Evolutionary conservation across 2,888 invertebrate genomes (phyloP), one percentile per base, ranked within the genome.

Genomic region (Formica aserva): DNA sequence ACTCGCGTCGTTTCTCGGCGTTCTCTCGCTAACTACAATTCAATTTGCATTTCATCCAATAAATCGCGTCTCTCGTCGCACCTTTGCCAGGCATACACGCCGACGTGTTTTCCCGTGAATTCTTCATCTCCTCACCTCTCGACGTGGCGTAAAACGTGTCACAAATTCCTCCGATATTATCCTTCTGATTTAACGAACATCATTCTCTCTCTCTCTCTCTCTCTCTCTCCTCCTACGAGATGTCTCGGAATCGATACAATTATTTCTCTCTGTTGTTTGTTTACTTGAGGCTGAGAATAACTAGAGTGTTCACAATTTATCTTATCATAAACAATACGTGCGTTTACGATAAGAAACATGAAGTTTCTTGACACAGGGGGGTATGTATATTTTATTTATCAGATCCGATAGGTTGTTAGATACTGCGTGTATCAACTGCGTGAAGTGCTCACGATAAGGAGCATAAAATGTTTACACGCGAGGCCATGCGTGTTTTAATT

Each of bases 31-130:
- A 91, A 92, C 92, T 91, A 91, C 89, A 87, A 92, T 92, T 92
- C 88, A 89, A 93, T 93, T 92, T 92, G 91, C 92, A 92, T 93
- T 92, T 91, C 87, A 89, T 89, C 90, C 88, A 87, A 91, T 92
- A 92, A 92, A 92, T 91, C 87, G 86, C 48, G 60, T 29, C 78
- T 65, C 63, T 82, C 74, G 52, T 72, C 74, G 48, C 62, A 45
- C 69, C 67, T 71, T 41, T 45, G 38, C 29, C 60, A 35, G 48
- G 26, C 71, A 74, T 57, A 41, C 82, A 52, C 77, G 77, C 38
- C 76, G 62, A 29, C 71, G 65, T 75, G 71, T 88, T 89, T 85
- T 52, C 75, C 18, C 63, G 41, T 65, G 65, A 80, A 83, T 82
- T 77, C 74, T 82, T 77, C 82, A 62, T 74, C 78, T 69, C 35